phyloP scores from a whole-genome alignment of 1,140 invertebrate species.

The Mizuhopecten yessoensis region DNA sequence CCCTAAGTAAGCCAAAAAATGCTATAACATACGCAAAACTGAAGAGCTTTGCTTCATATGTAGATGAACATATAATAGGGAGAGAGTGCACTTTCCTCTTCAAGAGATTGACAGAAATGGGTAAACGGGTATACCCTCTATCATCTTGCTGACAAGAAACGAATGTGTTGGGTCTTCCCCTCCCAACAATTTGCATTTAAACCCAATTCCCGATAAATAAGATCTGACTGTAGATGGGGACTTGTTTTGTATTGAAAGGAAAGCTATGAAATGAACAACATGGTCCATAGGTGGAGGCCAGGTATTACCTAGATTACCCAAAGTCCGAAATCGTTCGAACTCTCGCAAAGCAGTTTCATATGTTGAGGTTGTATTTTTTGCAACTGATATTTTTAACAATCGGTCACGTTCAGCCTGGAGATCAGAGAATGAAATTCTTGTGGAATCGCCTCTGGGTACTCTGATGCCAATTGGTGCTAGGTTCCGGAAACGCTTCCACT shows the following conservation, averaged over 20 bases:
- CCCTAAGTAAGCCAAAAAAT: slow-evolving; percentile 45
- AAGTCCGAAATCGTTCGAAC: neutral
- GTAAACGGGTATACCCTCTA: slow-evolving; percentile 45
- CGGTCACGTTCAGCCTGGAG: neutral
- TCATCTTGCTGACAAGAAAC: slow-evolving; percentile 41
- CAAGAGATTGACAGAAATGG: slow-evolving; percentile 29
- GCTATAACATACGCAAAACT: slow-evolving; percentile 29
- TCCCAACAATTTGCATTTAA: neutral
- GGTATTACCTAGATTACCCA: neutral
- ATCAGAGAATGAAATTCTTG: neutral
- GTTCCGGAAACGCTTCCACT: slow-evolving; percentile 11
- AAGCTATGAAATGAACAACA: slow-evolving; percentile 41
- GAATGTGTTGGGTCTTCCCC: slow-evolving; percentile 35
- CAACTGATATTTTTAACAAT: neutral
- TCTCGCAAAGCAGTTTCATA: neutral
- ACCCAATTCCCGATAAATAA: slow-evolving; percentile 44
- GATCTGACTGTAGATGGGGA: slow-evolving; percentile 29
- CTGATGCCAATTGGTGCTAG: neutral
- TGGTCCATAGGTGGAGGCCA: neutral
- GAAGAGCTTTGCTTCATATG: slow-evolving; percentile 38
- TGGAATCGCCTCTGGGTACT: neutral
- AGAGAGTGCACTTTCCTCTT: neutral
- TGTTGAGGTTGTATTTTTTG: neutral
- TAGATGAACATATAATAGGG: neutral
- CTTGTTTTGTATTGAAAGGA: neutral